Evolutionary conservation across 1,140 invertebrate species (phyloP).

Genomic region (Lerema accius): DNA sequence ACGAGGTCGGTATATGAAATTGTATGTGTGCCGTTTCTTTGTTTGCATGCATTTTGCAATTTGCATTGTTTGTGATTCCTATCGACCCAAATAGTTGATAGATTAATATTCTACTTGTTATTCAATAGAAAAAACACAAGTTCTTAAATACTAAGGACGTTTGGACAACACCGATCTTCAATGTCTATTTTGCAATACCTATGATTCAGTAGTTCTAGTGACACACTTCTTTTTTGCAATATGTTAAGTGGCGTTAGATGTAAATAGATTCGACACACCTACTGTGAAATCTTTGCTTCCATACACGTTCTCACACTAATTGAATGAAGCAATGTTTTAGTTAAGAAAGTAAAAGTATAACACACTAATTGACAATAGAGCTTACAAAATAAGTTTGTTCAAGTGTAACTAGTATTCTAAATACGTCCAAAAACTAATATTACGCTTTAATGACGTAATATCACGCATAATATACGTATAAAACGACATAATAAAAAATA

Average conservation of each 20-base stretch:
- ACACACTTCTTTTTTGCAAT: conserved; percentile 24
- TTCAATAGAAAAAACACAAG: background rate
- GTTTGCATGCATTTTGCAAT: conserved; percentile 67
- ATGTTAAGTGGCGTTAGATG: conserved; percentile 7
- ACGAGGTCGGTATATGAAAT: conserved; percentile 64
- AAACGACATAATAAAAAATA: too few species aligned
- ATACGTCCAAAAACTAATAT: too few species aligned
- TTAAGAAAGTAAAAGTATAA: background rate
- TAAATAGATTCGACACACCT: conserved; percentile 14
- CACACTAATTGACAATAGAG: background rate
- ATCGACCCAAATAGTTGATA: conserved; percentile 21
- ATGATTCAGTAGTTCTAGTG: conserved; percentile 8
- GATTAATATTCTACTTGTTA: too few species aligned
- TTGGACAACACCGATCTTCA: conserved; percentile 11
- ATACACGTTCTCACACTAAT: background rate
- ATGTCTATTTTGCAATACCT: conserved; percentile 12
- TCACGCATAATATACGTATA: too few species aligned
- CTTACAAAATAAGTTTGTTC: too few species aligned
- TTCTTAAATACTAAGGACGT: background rate
- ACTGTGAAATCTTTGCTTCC: conserved; percentile 2
- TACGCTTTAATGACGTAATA: too few species aligned
- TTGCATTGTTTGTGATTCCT: conserved; percentile 58
- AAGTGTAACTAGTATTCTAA: too few species aligned
- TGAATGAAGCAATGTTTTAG: background rate
- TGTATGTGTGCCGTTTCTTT: conserved; percentile 58